Percentiles rank a stretch among this genome's conserved stretches.
Conservation (phyloP, 2,113 vertebrate genomes). For the Corvus cornix region DNA sequence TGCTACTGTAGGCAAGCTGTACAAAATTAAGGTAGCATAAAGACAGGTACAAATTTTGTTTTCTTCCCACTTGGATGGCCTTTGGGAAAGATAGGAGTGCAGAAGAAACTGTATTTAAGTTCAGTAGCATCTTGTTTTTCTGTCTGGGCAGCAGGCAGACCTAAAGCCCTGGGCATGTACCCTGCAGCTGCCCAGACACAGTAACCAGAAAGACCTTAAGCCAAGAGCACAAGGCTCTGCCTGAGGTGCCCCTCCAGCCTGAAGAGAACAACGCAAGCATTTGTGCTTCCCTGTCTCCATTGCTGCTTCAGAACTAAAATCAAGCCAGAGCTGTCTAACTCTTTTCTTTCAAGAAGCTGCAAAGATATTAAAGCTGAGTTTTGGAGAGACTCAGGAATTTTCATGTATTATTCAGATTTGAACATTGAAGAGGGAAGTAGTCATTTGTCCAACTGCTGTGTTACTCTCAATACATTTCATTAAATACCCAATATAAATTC, state of each 20-base stretch:
- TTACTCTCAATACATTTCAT: not conserved
- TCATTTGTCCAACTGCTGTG: not conserved
- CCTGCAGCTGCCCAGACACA: not conserved
- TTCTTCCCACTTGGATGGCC: not conserved
- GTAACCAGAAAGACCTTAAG: not conserved
- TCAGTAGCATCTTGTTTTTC: not conserved
- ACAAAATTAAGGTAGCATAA: not conserved
- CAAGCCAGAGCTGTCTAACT: not conserved
- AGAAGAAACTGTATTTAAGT: not conserved
- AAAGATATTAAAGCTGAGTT: not conserved
- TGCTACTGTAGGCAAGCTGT: not conserved
- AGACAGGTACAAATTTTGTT: not conserved
- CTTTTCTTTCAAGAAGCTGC: not conserved
- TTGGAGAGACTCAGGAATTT: not conserved
- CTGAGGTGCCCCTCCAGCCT: not conserved
- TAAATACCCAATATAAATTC: not conserved
- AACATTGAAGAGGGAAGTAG: not conserved
- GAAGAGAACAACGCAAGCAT: not conserved
- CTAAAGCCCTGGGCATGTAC: not conserved
- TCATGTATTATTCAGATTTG: not conserved
- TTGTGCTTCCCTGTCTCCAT: not conserved
- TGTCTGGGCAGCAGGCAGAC: not conserved
- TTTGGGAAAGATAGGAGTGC: not conserved
- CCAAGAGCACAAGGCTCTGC: not conserved
- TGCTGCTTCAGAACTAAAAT: not conserved